Evolutionary conservation across 2,797 vertebrate species (phyloP).

Genomic region (Acomys russatus): DNA sequence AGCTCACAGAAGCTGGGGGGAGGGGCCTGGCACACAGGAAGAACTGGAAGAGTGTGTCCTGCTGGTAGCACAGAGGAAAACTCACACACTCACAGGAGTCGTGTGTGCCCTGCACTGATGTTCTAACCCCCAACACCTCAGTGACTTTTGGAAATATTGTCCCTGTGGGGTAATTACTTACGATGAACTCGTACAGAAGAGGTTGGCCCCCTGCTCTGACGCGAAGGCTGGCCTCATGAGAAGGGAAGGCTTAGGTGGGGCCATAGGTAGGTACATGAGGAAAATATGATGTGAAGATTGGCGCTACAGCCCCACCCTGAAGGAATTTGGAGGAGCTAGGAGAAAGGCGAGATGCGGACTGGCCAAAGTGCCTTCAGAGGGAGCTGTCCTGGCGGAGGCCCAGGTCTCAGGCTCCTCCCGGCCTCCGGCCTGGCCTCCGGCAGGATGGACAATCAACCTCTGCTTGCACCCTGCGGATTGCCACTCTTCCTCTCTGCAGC

Average conservation of each 20-base stretch:
- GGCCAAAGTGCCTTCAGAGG: background rate
- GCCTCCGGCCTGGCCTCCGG: no score
- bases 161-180: background rate
- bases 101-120: background rate
- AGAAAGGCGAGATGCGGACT: background rate
- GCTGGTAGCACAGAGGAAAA: background rate
- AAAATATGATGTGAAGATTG: background rate
- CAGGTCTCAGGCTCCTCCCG: background rate
- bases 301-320: no score
- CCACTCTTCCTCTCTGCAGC: no score
- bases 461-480: background rate
- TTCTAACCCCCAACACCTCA: background rate
- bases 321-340: background rate
- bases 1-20: background rate
- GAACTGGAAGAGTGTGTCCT: background rate
- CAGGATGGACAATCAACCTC: background rate
- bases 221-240: background rate
- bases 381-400: no score
- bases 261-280: background rate
- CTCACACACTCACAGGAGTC: background rate
- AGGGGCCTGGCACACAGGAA: background rate
- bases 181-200: background rate
- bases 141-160: constrained; percentile 4
- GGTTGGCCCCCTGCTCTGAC: background rate
- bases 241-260: background rate